These are phyloP conservation scores for Embiotoca jacksoni DNA, from an alignment of 2,113 vertebrate genomes.

Conservation along the genomic window DNA sequence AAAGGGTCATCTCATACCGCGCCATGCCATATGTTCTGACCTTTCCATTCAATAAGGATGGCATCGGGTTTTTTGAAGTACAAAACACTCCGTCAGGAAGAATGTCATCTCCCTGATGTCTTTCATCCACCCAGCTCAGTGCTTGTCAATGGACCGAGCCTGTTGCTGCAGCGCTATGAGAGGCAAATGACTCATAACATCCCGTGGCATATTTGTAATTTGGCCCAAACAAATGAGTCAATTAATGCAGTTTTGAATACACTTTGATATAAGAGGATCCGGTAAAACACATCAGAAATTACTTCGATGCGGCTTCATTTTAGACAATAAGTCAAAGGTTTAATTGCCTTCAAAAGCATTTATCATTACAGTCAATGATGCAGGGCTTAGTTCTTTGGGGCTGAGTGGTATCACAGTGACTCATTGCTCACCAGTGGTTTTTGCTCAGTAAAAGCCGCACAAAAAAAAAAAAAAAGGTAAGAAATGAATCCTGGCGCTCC, in stretches of 20 bases:
- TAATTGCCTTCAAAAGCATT: conserved; percentile 34
- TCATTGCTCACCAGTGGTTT: conserved; percentile 30
- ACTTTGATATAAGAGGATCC: conserved; percentile 25
- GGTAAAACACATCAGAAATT: conserved; percentile 15
- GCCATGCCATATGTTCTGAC: conserved; percentile 46
- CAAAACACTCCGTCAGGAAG: conserved; percentile 27
- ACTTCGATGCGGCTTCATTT: conserved; percentile 17
- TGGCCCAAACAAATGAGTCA: conserved; percentile 35
- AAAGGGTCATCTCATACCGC: conserved; percentile 45
- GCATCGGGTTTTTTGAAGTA: conserved; percentile 50
- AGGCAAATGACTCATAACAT: conserved; percentile 18
- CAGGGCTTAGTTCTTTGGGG: conserved; percentile 27
- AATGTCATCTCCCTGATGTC: conserved; percentile 24
- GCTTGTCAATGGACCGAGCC: conserved; percentile 5
- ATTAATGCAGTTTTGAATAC: conserved; percentile 20
- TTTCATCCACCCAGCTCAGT: conserved; percentile 43
- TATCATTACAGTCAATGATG: conserved; percentile 19
- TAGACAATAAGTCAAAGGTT: conserved; percentile 37
- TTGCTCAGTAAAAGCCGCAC: conserved; percentile 29
- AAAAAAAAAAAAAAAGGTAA: conserved; percentile 3
- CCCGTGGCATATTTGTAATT: conserved; percentile 19
- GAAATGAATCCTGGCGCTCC: conserved; percentile 42
- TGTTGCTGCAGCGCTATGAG: not conserved
- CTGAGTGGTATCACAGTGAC: conserved; percentile 38
- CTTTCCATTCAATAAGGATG: conserved; percentile 47